These are phyloP conservation scores for Palloptera scutellata DNA, from an alignment of 2,888 invertebrate genomes.

Conservation along the genomic window DNA sequence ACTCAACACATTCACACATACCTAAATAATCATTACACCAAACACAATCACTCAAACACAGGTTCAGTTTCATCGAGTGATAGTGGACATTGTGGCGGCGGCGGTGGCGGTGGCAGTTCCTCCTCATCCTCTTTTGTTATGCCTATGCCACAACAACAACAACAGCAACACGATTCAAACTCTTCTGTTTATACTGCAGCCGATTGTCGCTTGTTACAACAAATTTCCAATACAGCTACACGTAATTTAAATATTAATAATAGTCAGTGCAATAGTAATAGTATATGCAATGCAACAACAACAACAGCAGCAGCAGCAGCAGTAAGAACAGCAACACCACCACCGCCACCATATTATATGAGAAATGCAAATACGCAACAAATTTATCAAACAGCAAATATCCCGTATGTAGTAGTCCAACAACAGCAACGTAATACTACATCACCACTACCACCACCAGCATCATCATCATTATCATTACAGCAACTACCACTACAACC, in stretches of 20 bases:
- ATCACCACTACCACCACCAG: constrained; percentile 37
- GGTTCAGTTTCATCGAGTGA: constrained; percentile 89
- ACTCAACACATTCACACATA: constrained; percentile 2
- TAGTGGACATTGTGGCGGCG: constrained; percentile 77
- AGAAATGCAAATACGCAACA: too few relatives aligned
- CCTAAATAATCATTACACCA: background rate
- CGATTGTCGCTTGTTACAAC: constrained; percentile 57
- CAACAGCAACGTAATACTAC: constrained; percentile 29
- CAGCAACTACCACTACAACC: constrained; percentile 44
- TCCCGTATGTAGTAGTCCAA: constrained; percentile 30
- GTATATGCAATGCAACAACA: constrained; percentile 41
- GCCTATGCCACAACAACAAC: constrained; percentile 68
- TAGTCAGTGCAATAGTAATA: constrained; percentile 47
- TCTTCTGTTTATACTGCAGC: constrained; percentile 55
- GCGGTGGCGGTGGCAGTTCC: too few relatives aligned
- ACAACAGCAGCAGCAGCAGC: constrained; percentile 31
- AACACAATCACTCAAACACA: constrained; percentile 18
- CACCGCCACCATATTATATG: constrained; percentile 39
- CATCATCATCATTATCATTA: constrained; percentile 38
- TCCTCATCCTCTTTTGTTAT: too few relatives aligned
- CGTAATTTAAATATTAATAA: constrained; percentile 49
- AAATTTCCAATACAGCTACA: constrained; percentile 58
- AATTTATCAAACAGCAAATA: constrained; percentile 2
- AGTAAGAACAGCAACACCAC: constrained; percentile 40
- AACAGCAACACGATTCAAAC: constrained; percentile 64